Percentiles rank a stretch among this genome's conserved stretches.
phyloP scores from a whole-genome alignment of 2,888 invertebrate genomes.

The Athripsodes cinereus region DNA sequence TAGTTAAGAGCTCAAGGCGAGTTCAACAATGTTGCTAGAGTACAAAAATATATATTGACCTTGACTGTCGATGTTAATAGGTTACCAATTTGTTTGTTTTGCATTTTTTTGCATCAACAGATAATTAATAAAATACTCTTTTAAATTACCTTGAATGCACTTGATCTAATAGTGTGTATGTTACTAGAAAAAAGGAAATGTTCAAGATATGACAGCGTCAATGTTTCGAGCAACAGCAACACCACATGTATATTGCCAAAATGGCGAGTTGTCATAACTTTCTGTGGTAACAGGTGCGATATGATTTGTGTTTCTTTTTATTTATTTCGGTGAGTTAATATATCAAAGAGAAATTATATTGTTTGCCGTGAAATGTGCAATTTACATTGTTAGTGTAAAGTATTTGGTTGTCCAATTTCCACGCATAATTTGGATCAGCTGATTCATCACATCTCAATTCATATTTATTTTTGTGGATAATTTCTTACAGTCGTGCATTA shows the following conservation, averaged over 20 bases:
- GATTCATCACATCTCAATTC: conserved; percentile 4
- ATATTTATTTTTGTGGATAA: conserved; percentile 1
- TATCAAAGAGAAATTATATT: background rate
- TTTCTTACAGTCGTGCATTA: background rate
- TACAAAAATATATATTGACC: too few relatives aligned
- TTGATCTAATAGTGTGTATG: too few relatives aligned
- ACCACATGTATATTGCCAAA: conserved; percentile 13
- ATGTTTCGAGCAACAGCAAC: too few relatives aligned
- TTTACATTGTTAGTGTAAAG: conserved; percentile 1
- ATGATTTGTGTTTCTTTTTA: conserved; percentile 20
- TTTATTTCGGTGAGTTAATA: conserved; percentile 15
- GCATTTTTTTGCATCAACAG: too few relatives aligned
- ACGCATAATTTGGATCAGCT: conserved; percentile 16
- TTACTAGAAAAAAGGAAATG: too few relatives aligned
- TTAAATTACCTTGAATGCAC: too few relatives aligned
- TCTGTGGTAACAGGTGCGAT: conserved; percentile 24
- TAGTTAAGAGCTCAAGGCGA: too few relatives aligned
- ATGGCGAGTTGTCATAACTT: conserved; percentile 24
- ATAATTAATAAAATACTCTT: too few relatives aligned
- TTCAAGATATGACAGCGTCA: too few relatives aligned
- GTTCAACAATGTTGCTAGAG: too few relatives aligned
- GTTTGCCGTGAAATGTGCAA: background rate
- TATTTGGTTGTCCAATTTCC: background rate
- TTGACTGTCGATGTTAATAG: too few relatives aligned
- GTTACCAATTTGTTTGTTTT: too few relatives aligned